A percentile compares a stretch with the other conserved stretches of the same genome.
These are phyloP conservation scores for Morpho achilles DNA, from an alignment of 2,888 invertebrate species.

Conservation along the genomic window DNA sequence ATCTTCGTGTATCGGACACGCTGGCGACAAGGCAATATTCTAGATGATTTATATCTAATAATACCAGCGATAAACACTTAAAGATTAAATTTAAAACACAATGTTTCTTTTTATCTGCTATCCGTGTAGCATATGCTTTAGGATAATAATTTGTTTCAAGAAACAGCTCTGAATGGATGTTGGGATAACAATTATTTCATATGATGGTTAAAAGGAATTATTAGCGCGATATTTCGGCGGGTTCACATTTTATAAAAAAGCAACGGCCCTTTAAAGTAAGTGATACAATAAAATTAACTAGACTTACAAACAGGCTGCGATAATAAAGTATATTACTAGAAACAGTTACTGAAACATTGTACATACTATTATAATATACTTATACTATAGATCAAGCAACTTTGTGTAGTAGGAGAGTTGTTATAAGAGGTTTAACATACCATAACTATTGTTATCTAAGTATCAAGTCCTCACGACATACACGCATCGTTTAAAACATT, in stretches of 20 bases:
- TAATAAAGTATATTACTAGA: no score
- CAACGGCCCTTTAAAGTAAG: no score
- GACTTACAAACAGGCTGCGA: no score
- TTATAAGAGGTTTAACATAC: no score
- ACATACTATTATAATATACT: no score
- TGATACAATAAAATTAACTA: no score
- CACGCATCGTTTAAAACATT: no score
- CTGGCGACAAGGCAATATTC: slow-evolving; percentile 26
- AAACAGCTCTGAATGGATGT: slow-evolving; percentile 11
- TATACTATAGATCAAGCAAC: no score
- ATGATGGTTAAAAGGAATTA: slow-evolving; percentile 12
- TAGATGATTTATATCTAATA: slow-evolving; percentile 22
- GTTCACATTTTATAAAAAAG: neutral
- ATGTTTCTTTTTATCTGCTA: neutral
- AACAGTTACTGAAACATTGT: no score
- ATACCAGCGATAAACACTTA: slow-evolving; percentile 10
- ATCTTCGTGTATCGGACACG: slow-evolving; percentile 20
- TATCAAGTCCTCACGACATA: no score
- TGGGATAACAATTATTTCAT: slow-evolving; percentile 17
- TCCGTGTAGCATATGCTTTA: neutral
- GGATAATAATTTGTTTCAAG: slow-evolving; percentile 8
- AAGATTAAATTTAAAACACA: neutral
- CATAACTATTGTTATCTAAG: no score
- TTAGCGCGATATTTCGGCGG: slow-evolving; percentile 15
- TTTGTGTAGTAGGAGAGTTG: no score